phyloP scores from a whole-genome alignment of 2,113 vertebrate genomes.

The Nothocercus julius region DNA sequence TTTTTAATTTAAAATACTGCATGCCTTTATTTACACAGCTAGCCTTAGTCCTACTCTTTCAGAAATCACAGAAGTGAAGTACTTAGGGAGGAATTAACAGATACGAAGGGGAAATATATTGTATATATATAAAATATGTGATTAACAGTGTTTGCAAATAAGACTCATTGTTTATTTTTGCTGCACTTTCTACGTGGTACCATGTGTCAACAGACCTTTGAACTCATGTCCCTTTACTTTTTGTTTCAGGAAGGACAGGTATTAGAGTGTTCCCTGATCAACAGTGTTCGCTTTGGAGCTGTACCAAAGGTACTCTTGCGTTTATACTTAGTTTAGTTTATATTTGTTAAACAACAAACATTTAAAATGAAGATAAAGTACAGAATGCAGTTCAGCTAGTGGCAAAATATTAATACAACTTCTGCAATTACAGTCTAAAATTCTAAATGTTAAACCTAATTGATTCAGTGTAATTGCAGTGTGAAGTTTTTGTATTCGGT shows the following conservation, averaged over 20 bases:
- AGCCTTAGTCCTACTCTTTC: background rate
- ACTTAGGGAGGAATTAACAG: background rate
- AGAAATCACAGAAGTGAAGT: background rate
- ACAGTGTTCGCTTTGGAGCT: slow-evolving; percentile 91
- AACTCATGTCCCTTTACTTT: slow-evolving; percentile 33
- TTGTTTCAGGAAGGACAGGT: slow-evolving; percentile 92
- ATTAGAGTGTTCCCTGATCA: slow-evolving; percentile 97
- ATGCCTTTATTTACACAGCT: background rate
- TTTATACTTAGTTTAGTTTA: background rate
- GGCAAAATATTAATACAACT: background rate
- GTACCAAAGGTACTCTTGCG: slow-evolving; percentile 86
- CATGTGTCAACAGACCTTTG: background rate
- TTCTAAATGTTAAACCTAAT: background rate
- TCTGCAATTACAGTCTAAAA: background rate
- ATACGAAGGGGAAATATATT: background rate
- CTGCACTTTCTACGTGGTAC: background rate
- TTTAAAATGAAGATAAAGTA: background rate
- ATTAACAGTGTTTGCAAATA: background rate
- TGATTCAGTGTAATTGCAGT: background rate
- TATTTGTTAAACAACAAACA: background rate
- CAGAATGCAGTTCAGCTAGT: background rate
- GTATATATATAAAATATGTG: background rate
- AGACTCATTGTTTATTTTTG: background rate
- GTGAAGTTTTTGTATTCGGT: background rate
- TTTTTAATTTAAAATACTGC: background rate